Conservation (phyloP, 2,888 invertebrate species). For the Glyphotaelius pellucidus region DNA sequence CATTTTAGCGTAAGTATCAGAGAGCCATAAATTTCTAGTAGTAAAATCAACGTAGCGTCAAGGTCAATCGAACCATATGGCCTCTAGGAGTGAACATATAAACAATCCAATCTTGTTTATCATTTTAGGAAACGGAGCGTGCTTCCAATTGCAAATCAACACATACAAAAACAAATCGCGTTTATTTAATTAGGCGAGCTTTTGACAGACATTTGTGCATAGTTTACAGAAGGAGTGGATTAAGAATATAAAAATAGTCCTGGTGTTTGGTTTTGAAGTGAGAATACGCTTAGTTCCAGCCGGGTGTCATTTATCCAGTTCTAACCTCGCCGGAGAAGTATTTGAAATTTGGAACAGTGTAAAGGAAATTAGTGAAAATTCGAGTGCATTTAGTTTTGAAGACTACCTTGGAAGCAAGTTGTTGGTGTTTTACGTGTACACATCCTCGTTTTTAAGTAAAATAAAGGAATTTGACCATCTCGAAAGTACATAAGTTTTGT, state of each 20-base stretch:
- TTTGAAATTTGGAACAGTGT: no score
- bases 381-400: no score
- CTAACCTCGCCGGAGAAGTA: no score
- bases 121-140: not conserved
- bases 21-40: not conserved
- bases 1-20: not conserved
- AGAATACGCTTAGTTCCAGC: no score
- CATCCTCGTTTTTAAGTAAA: no score
- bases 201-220: not conserved
- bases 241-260: not conserved
- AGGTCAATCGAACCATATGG: not conserved
- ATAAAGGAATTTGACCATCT: no score
- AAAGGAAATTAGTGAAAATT: no score
- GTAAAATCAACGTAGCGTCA: not conserved
- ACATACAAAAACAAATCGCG: not conserved
- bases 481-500: no score
- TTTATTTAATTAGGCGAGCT: not conserved
- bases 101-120: not conserved
- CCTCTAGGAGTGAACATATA: not conserved
- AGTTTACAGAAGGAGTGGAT: not conserved
- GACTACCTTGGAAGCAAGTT: no score
- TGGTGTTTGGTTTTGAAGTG: not conserved
- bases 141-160: not conserved
- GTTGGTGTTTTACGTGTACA: no score
- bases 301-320: no score